A percentile compares a stretch with the other conserved stretches of the same genome.
phyloP scores from a whole-genome alignment of 2,888 invertebrate species.

The Blomia tropicalis region DNA sequence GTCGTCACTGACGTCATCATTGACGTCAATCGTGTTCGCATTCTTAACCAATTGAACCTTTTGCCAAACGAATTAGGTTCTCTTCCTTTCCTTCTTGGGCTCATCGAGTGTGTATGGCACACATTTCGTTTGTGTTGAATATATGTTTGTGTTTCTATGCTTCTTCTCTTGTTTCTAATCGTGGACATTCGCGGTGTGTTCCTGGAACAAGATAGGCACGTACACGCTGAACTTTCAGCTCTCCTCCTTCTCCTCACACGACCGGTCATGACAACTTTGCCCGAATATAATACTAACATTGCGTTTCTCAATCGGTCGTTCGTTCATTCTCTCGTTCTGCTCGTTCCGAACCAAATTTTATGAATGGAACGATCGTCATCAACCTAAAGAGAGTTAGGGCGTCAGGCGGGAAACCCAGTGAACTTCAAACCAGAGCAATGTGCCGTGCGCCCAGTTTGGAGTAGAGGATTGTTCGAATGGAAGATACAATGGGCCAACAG shows the following conservation, averaged over 20 bases:
- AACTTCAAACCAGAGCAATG: not conserved
- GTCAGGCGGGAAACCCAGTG: not conserved
- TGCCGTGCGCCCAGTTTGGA: not conserved
- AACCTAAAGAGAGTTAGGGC: not conserved
- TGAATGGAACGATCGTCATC: not conserved
- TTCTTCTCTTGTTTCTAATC: no score
- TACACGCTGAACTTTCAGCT: not conserved
- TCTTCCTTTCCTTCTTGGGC: not conserved
- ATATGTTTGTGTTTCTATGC: no score
- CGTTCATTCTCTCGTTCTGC: no score
- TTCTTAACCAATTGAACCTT: slow-evolving; percentile 10
- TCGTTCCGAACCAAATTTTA: no score
- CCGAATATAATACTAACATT: no score
- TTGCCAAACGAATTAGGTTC: not conserved
- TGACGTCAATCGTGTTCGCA: slow-evolving; percentile 15
- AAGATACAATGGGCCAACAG: not conserved
- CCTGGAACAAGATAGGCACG: not conserved
- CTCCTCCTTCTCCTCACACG: not conserved
- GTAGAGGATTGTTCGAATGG: no score
- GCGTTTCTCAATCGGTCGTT: no score
- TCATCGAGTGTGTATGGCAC: not conserved
- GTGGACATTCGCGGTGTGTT: no score
- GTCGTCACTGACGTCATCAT: slow-evolving; percentile 5
- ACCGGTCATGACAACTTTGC: no score
- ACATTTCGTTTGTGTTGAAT: no score